phyloP scores from a whole-genome alignment of 37 sponge, comb jelly and placozoan genomes.

The Amphimedon queenslandica region DNA sequence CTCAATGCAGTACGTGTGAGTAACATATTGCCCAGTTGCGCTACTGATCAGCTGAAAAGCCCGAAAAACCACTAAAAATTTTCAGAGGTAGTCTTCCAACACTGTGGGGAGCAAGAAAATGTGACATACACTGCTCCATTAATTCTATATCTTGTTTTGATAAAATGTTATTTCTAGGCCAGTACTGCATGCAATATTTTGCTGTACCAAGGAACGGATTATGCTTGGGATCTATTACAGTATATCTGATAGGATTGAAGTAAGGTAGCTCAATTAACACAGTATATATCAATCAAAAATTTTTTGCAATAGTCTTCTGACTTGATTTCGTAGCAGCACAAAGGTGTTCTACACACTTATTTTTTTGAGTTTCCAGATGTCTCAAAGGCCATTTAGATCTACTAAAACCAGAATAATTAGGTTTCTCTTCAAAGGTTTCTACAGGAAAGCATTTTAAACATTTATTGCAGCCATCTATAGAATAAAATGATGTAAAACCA shows the following conservation, averaged over 20 bases:
- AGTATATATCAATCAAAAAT: conserved; percentile 14
- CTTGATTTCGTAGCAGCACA: background rate
- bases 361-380: background rate
- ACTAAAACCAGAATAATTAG: background rate
- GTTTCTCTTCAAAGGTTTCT: background rate
- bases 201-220: conserved; percentile 22
- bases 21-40: too few species aligned
- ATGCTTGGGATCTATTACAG: conserved; percentile 34
- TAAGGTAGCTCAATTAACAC: conserved; percentile 16
- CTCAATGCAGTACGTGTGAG: too few species aligned
- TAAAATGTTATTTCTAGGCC: background rate
- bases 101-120: too few species aligned
- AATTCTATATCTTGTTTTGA: too few species aligned
- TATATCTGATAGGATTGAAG: conserved; percentile 11
- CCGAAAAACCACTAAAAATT: too few species aligned
- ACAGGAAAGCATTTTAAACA: background rate
- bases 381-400: background rate
- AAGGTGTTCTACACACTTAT: background rate
- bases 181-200: background rate
- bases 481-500: background rate
- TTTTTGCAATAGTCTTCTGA: conserved; percentile 1
- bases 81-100: too few species aligned
- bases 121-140: too few species aligned
- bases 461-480: background rate
- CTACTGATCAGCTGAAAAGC: too few species aligned